Base-by-base conservation (phyloP, 2,888 invertebrate species). In the Bunonema sp. region DNA sequence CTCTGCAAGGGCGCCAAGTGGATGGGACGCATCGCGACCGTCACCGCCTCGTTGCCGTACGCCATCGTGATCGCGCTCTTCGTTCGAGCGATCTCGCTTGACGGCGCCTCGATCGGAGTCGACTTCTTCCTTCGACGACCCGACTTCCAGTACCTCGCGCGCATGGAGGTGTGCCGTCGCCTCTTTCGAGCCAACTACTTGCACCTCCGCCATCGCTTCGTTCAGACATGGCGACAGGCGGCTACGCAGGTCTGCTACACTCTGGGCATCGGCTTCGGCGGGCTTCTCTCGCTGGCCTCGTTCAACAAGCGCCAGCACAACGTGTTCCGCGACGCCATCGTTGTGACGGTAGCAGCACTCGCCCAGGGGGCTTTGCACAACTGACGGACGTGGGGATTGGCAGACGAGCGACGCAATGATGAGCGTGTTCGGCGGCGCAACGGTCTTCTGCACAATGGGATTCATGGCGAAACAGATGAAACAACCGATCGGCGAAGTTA, bases 381-480 rank as follows among this genome's bases (percentile, higher is more conserved):
- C n/a, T 18, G 28, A 31, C 35, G 35, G 44, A 44, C 15, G 39
- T 36, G 3, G 21, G 35, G 2, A 44, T 44, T 33, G 44, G 39
- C 26, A 39, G 35, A 16, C 15, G 16, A 1, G 35, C 20, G 44
- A 44, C 29, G 39, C 35, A 18, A 39, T 44, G 33, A 44, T 44
- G 44, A 44, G 44, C 19, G 31, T 44, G 0, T 24, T 58, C 12
- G 58, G 57, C 12, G 56, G 57, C 8, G 46, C 49, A 0, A 53
- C 59, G n/a, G 51, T 54, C 21, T 59, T 57, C 39, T 52, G 57
- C 3, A 49, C 47, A 8, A 40, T 57, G 5, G 59, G 59, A 8
- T 53, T 50, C 37, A 39, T 59, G 41, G 51, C 55, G 2, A 30
- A 42, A 15, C 37, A 45, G 20, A 44, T 35, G 33, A 45, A 45